Percentiles rank a stretch among this genome's conserved stretches.
Conservation (phyloP, 2,888 invertebrate species). For the Phasia obesa region DNA sequence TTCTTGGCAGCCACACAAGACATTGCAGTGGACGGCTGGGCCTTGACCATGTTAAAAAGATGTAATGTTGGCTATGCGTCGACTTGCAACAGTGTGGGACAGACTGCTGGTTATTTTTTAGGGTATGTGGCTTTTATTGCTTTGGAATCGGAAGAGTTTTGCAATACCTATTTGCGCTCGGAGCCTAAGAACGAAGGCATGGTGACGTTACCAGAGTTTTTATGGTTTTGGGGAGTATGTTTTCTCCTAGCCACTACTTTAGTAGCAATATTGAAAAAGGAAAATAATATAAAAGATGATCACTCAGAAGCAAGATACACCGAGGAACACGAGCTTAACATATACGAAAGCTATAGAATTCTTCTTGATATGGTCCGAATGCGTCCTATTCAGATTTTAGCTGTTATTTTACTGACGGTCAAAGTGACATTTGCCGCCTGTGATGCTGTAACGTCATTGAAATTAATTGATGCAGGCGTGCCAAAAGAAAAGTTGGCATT, state of each 20-base stretch:
- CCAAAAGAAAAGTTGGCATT: constrained; percentile 97
- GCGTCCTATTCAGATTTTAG: constrained; percentile 90
- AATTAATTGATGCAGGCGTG: constrained; percentile 97
- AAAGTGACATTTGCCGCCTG: constrained; percentile 98
- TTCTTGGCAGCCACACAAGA: constrained; percentile 99
- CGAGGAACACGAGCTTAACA: constrained; percentile 82
- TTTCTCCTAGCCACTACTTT: constrained; percentile 95
- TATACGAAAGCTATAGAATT: constrained; percentile 90
- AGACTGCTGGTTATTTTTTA: constrained; percentile 98
- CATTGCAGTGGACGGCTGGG: constrained; percentile 99
- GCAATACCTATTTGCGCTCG: constrained; percentile 93
- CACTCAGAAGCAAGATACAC: constrained; percentile 77
- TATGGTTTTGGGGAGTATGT: constrained; percentile 96
- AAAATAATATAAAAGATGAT: constrained; percentile 84
- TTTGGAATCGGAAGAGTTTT: constrained; percentile 97
- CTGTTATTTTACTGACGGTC: constrained; percentile 92
- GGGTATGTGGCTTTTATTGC: constrained; percentile 98
- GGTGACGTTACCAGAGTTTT: constrained; percentile 90
- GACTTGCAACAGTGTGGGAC: constrained; percentile 99
- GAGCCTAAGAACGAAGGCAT: constrained; percentile 88
- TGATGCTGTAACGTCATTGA: constrained; percentile 96
- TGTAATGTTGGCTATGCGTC: constrained; percentile 99
- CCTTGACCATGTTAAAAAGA: constrained; percentile 98
- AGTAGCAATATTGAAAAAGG: constrained; percentile 93
- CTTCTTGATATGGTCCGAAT: constrained; percentile 92